These are phyloP conservation scores for Drosophila lowei DNA, from an alignment of 1,140 invertebrate genomes.

Conservation along the genomic window DNA sequence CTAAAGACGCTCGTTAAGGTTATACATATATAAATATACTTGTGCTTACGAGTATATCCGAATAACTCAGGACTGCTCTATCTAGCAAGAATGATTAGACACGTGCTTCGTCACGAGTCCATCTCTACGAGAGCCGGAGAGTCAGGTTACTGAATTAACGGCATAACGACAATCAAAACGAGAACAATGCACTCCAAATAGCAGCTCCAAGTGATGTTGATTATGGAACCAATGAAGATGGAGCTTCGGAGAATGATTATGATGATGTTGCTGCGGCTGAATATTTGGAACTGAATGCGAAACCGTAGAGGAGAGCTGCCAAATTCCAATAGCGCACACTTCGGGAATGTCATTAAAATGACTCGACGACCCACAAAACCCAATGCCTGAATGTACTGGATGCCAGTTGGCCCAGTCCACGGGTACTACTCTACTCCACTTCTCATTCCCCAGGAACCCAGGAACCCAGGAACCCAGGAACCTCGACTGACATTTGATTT, in stretches of 20 bases:
- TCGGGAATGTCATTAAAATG: constrained; percentile 65
- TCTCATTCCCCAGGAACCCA: background rate
- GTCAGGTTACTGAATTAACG: constrained; percentile 3
- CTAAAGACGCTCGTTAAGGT: no score
- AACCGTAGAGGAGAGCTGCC: background rate
- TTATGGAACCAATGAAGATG: constrained; percentile 22
- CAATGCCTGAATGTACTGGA: background rate
- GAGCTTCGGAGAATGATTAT: background rate
- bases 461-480: background rate
- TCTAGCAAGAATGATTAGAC: no score
- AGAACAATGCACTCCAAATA: constrained; percentile 39
- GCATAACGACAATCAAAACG: background rate
- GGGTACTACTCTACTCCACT: background rate
- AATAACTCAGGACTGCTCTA: no score
- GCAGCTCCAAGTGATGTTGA: constrained; percentile 39
- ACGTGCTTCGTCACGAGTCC: no score
- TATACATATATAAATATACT: no score
- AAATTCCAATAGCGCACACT: constrained; percentile 53
- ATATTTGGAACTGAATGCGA: constrained; percentile 3
- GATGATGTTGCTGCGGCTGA: constrained; percentile 18
- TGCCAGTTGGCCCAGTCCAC: background rate
- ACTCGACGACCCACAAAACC: constrained; percentile 38
- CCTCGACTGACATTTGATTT: constrained; percentile 65
- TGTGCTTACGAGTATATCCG: no score
- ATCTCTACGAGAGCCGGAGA: no score